Conservation (phyloP, 2,797 vertebrate species). For the Danio jaintianensis region DNA sequence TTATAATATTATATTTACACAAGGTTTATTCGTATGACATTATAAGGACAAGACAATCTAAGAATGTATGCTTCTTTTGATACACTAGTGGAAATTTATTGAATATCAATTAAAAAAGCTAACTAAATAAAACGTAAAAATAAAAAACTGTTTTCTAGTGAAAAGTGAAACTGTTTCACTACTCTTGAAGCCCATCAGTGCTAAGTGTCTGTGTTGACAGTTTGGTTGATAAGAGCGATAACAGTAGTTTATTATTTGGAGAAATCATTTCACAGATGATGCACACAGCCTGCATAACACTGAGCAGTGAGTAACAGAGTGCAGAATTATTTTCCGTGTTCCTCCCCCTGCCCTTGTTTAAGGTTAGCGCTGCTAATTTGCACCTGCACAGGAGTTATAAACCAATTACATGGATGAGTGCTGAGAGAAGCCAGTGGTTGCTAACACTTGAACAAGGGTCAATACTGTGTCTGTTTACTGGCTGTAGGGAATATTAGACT, state of each 20-base stretch:
- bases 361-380: slow-evolving; percentile 44
- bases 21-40: no score
- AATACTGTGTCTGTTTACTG: background rate
- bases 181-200: background rate
- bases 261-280: slow-evolving; percentile 2
- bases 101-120: background rate
- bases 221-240: background rate
- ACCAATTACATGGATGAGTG: slow-evolving; percentile 45
- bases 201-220: background rate
- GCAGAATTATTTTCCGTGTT: background rate
- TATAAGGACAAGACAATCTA: no score
- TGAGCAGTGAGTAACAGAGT: background rate
- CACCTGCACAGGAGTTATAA: slow-evolving; percentile 25
- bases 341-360: slow-evolving; percentile 40
- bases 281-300: background rate
- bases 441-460: slow-evolving; percentile 7
- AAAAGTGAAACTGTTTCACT: no score
- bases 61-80: no score
- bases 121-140: no score
- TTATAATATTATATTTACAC: no score
- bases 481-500: background rate
- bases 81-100: background rate
- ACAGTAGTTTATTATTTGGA: slow-evolving; percentile 2
- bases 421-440: background rate
- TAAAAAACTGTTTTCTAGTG: no score